Evolutionary conservation across 2,113 vertebrate genomes (phyloP), one percentile per base, ranked within the genome.

Genomic region (Passer montanus): DNA sequence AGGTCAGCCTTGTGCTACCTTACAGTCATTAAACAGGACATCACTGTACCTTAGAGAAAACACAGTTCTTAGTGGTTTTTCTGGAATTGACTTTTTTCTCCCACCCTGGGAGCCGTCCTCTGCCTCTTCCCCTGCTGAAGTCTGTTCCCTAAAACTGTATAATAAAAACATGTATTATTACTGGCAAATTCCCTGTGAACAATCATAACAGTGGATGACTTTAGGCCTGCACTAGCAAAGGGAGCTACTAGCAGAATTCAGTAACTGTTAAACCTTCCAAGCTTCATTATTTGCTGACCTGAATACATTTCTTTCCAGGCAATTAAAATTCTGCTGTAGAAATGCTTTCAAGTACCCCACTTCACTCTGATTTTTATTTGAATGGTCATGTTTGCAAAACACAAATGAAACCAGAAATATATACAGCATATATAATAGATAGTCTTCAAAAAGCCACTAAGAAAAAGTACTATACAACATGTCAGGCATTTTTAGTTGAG

Each of bases 271-370:
- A 95, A 77, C 43, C 31, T 4, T 74, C 77, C 52, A 96, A 74
- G 55, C 15, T 92, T 67, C 47, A 23, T 28, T 55, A 10, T 74
- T 67, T 58, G 52, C 33, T 91, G 67, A 74, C 50, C 67, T 47
- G 47, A 90, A 93, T 47, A 10, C 8, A 49, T 44, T 90, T 92
- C 27, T 86, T 90, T 74, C 68, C 37, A 68, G 28, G 47, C 35
- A 90, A 94, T 81, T 93, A 86, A 94, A 90, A 75, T 90, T 68
- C 64, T 84, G n/a, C 28, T 72, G 22, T n/a, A 81, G 79, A 88
- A 94, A 84, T 26, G 18, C 5, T 91, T 95, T 93, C 75, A 90
- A 72, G 63, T 85, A 74, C 8, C 17, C 16, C 17, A 19, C 10
- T 88, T 78, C 37, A 83, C 15, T 0, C 2, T 49, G 52, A 56